These are phyloP conservation scores for Fratercula arctica DNA, from an alignment of 2,797 vertebrate species.

Conservation along the genomic window DNA sequence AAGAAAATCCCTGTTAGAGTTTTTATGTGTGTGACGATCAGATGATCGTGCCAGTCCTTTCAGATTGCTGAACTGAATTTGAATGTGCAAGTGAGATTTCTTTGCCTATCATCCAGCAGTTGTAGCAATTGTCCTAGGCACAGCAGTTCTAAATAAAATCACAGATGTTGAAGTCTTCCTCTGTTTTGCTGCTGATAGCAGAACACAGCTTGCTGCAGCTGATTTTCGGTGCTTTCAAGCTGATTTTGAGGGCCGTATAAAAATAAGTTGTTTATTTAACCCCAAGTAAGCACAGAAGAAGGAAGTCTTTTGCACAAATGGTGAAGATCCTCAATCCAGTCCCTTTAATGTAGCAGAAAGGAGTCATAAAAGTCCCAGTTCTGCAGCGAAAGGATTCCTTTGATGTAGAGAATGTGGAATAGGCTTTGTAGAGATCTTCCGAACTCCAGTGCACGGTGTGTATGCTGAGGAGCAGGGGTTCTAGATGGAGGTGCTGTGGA, in stretches of 20 bases:
- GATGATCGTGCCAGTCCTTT: neutral
- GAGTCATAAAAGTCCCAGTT: conserved; percentile 43
- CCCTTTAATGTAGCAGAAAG: conserved; percentile 27
- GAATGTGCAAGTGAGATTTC: neutral
- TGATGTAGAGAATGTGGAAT: conserved; percentile 29
- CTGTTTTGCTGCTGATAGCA: conserved; percentile 17
- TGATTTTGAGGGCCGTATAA: conserved; percentile 19
- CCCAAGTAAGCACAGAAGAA: conserved; percentile 8
- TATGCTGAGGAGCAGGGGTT: neutral
- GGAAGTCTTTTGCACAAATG: conserved; percentile 34
- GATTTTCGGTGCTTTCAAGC: conserved; percentile 42
- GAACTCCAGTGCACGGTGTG: accelerated
- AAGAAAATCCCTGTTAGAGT: neutral
- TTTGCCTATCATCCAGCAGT: neutral
- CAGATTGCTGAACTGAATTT: neutral
- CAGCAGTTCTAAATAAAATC: conserved; percentile 39
- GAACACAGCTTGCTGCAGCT: neutral
- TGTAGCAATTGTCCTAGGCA: neutral
- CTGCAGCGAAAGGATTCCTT: conserved; percentile 23
- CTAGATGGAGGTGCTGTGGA: neutral
- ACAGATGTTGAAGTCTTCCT: conserved; percentile 7
- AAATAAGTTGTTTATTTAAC: conserved; percentile 53
- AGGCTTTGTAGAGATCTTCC: neutral
- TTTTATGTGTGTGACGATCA: neutral
- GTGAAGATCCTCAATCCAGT: neutral